Evolutionary conservation across 2,888 invertebrate species (phyloP), one percentile per base, ranked within the genome.

Genomic region (Acronicta alni): DNA sequence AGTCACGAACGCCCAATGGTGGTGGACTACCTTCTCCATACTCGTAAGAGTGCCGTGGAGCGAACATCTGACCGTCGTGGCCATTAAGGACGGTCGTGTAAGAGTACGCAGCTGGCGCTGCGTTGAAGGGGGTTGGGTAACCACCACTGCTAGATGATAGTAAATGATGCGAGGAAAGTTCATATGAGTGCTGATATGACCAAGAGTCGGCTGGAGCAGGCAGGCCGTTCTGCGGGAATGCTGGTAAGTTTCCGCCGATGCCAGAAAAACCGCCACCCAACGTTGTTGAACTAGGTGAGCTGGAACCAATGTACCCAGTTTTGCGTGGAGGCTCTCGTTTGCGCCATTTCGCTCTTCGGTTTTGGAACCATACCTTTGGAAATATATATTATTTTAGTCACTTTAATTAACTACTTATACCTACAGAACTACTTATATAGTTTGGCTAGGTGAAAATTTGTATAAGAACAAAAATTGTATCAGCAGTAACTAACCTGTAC

Each of bases 301-400:
- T 96, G 3, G 96, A 96, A 57, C 96, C 96, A 81, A 97, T 95
- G 94, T 96, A 96, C 35, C 97, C 97, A 0, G 97, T 98, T 90
- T 98, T 98, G 37, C 98, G 95, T 0, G 98, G 98, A 0, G 98
- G 98, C 85, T 98, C 98, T 37, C 98, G 96, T 86, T 98, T 98
- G 46, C 98, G 96, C 98, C 98, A 98, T 88, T 98, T 98, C 14
- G 98, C 98, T 67, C 98, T 95, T 67, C 98, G 95, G 86, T 98
- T 98, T 93, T 98, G 97, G 88, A 98, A 98, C 97, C 97, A 98
- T 32, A 97, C 97, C 89, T 94, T 59, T 42, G 69, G n/a, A 44
- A 52, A 51, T 1, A 20, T 35, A 51, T 38, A 5, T 38, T 47
- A 14, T 12, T 30, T 12, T 12, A 30, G 12, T 12, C 1, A 35